Evolutionary conservation across 2,888 invertebrate genomes (phyloP).

Genomic region (Dryomyza anilis): DNA sequence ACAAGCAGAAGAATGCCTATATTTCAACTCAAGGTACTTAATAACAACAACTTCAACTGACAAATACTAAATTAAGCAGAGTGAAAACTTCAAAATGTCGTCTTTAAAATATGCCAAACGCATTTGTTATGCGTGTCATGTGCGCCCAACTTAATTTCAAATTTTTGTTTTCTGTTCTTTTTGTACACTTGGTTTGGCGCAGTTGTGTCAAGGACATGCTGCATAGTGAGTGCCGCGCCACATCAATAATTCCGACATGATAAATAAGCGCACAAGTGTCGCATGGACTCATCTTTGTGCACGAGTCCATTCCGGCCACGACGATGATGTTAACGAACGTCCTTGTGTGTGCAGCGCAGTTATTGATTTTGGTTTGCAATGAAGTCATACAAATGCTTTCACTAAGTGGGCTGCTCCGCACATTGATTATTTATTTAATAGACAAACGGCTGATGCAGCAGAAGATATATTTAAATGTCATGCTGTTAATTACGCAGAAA

Average conservation of each 20-base stretch:
- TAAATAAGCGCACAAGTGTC: no score
- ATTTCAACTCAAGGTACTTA: constrained; percentile 93
- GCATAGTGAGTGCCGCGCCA: neutral
- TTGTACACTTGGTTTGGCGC: neutral
- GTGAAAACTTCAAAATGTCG: no score
- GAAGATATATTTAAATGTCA: no score
- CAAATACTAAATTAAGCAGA: no score
- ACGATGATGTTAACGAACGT: constrained; percentile 35
- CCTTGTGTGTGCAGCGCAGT: constrained; percentile 30
- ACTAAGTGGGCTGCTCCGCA: neutral
- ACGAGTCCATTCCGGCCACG: no score
- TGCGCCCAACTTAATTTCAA: no score
- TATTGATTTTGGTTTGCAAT: constrained; percentile 17
- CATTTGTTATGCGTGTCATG: no score
- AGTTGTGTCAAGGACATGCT: constrained; percentile 10
- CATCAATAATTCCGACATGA: constrained; percentile 11
- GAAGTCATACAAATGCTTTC: constrained; percentile 30
- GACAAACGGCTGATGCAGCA: neutral
- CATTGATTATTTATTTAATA: neutral
- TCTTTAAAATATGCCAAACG: no score
- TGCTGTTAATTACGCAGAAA: no score
- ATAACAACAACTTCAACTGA: constrained; percentile 21
- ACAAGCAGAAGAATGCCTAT: constrained; percentile 96
- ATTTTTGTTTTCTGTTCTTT: neutral
- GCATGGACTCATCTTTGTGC: no score